A percentile compares a stretch with the other conserved stretches of the same genome.
These are phyloP conservation scores for Philopedon plagiatum DNA, from an alignment of 2,888 invertebrate genomes.

Conservation along the genomic window DNA sequence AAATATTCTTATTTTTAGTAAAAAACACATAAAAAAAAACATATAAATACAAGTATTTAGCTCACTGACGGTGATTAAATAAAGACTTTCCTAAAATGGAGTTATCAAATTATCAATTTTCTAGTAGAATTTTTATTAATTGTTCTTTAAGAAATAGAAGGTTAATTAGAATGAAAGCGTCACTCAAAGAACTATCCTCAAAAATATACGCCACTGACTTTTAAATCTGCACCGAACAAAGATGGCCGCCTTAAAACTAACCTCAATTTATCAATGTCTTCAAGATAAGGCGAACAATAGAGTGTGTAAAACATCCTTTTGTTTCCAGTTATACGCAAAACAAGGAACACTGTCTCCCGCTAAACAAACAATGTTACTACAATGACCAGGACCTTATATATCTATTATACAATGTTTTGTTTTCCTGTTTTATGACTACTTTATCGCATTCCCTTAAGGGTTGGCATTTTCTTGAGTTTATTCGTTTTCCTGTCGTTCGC, in stretches of 20 bases:
- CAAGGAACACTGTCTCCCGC: constrained; percentile 64
- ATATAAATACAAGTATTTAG: too few relatives aligned
- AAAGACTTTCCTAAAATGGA: too few relatives aligned
- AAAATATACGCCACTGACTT: constrained; percentile 23
- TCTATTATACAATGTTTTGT: constrained; percentile 51
- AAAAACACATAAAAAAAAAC: too few relatives aligned
- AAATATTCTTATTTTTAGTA: too few relatives aligned
- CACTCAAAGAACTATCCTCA: neutral
- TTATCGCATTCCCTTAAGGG: constrained; percentile 43
- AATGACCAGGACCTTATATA: constrained; percentile 65
- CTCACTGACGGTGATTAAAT: too few relatives aligned
- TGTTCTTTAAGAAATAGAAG: too few relatives aligned
- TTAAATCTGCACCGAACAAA: constrained; percentile 60
- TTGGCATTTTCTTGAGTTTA: constrained; percentile 40
- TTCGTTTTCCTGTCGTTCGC: neutral
- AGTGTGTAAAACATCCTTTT: constrained; percentile 69
- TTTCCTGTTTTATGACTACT: constrained; percentile 47
- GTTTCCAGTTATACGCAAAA: constrained; percentile 68
- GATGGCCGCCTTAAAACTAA: constrained; percentile 69
- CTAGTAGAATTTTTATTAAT: too few relatives aligned
- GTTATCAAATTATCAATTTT: too few relatives aligned
- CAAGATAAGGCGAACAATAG: constrained; percentile 70
- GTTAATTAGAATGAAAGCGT: too few relatives aligned
- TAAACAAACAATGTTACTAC: constrained; percentile 65
- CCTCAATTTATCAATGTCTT: constrained; percentile 71